Percentiles rank a stretch among this genome's conserved stretches.
phyloP scores from a whole-genome alignment of 2,797 vertebrate species.

The Pipistrellus pygmaeus region DNA sequence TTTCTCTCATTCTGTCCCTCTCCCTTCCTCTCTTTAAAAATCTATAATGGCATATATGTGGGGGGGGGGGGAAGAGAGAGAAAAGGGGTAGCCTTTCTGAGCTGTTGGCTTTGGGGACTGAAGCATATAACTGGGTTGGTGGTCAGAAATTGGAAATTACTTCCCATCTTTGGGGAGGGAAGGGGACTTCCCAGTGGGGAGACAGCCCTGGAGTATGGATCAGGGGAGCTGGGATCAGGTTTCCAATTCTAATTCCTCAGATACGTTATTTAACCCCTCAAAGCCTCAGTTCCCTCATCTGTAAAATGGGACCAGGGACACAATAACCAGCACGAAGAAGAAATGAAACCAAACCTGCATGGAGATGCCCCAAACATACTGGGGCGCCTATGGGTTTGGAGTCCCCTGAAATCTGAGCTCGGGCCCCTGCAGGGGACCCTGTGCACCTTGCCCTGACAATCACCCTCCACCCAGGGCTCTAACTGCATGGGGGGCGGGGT shows the following conservation, averaged over 20 bases:
- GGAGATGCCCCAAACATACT: neutral
- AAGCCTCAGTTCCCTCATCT: constrained; percentile 1
- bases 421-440: neutral
- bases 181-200: neutral
- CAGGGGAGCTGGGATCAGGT: neutral
- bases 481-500: neutral
- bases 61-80: too few species aligned
- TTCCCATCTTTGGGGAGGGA: neutral
- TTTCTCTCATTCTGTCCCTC: too few species aligned
- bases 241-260: neutral
- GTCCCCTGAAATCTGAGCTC: neutral
- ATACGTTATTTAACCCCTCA: neutral
- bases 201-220: neutral
- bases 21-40: too few species aligned
- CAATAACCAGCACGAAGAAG: neutral
- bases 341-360: neutral
- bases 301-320: neutral
- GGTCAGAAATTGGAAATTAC: neutral
- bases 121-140: neutral
- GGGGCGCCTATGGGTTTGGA: neutral
- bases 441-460: neutral
- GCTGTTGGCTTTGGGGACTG: neutral
- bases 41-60: too few species aligned
- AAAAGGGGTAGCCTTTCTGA: neutral
- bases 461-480: neutral